A percentile compares a stretch with the other conserved stretches of the same genome.
These are phyloP conservation scores for Pandemis cinnamomeana DNA, from an alignment of 2,888 invertebrate genomes.

Conservation along the genomic window DNA sequence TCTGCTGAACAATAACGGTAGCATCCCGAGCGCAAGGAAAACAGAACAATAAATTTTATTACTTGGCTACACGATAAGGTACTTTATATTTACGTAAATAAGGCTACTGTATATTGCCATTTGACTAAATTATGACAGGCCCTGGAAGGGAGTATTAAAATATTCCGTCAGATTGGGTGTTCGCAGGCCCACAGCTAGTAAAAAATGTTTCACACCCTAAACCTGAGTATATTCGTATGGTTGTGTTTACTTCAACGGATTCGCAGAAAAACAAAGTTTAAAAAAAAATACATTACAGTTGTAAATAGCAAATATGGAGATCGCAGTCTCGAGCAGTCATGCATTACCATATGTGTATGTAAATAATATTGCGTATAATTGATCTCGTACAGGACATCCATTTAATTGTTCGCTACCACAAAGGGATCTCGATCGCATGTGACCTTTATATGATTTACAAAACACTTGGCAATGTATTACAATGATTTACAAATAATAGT, in stretches of 20 bases:
- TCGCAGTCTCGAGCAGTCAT: neutral
- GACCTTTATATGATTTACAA: constrained; percentile 39
- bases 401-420: constrained; percentile 32
- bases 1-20: constrained; percentile 11
- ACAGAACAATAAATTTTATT: constrained; percentile 31
- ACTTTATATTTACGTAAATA: constrained; percentile 16
- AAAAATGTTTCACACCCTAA: neutral
- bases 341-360: constrained; percentile 19
- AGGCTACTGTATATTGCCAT: neutral
- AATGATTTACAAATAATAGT: constrained; percentile 42
- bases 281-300: neutral
- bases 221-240: neutral
- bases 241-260: neutral
- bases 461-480: constrained; percentile 36
- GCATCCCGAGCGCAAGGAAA: constrained; percentile 13
- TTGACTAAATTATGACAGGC: constrained; percentile 21
- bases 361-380: constrained; percentile 6
- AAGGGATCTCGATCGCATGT: constrained; percentile 32
- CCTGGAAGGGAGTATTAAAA: neutral
- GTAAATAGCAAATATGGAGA: neutral
- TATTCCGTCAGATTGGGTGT: neutral
- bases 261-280: neutral
- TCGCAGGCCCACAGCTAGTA: neutral
- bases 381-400: constrained; percentile 19
- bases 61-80: constrained; percentile 6